Base-by-base conservation (phyloP, 1,140 invertebrate genomes). In the Lasaia peninsularis region DNA sequence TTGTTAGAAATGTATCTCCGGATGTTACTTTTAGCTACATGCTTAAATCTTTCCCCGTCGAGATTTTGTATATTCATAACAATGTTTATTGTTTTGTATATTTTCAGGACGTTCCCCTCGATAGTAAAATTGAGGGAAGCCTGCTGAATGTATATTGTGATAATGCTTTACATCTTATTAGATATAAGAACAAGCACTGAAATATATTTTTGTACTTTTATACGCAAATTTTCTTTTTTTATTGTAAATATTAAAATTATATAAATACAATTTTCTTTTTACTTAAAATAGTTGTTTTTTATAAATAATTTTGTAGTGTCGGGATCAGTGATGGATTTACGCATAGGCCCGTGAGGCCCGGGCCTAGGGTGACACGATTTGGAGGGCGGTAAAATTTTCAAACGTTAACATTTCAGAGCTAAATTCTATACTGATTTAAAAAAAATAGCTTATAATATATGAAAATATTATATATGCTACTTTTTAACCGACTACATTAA, bases 81-180 rank as follows among this genome's bases (percentile, higher is more conserved):
- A n/a, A 20, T 21, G 44, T 54, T 37, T 21, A 54, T 37, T 34
- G 32, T 35, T 21, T 24, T 54, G 57, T 85, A 82, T 81, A 80
- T 67, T 76, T 84, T 85, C 80, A 86, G 80, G 78, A 86, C 63
- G 78, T 78, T 76, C 62, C 77, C 80, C 83, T 86, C 83, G 77
- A 65, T 56, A 16, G 5, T 54, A 2, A 32, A 12, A 56, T 70
- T 83, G 80, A 86, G 83, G 80, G 74, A 76, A 76, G 63, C 78
- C 80, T 86, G 63, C 83, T 86, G 83, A 83, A 75, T 72, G 67
- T 86, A 81, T 86, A 86, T 82, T 75, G 74, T 79, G 74, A 77
- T 80, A 80, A 40, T 35, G 34, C n/a, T 14, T 12, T 37, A 28
- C 24, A 28, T 28, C 24, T 14, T 37, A 6, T 37, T 37, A 37